Percentiles rank a stretch among this genome's conserved stretches.
Conservation (phyloP, 2,888 invertebrate genomes). For the Sarcophaga subvicina region DNA sequence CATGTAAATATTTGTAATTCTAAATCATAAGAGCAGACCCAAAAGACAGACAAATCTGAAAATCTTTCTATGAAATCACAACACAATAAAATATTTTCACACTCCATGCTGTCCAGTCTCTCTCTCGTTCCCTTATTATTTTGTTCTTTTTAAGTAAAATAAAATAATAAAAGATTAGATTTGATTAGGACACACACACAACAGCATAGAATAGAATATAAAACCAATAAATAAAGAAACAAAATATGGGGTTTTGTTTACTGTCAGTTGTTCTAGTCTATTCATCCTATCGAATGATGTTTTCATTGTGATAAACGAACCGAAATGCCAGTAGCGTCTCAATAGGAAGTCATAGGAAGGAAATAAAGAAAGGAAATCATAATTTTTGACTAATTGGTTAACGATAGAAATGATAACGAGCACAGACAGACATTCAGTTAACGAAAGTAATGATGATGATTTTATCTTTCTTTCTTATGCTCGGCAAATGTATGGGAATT, state of each 20-base stretch:
- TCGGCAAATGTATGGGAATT: too few species aligned
- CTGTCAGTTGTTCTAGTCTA: background rate
- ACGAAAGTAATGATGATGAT: too few species aligned
- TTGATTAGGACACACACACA: background rate
- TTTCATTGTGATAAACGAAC: background rate
- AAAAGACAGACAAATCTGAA: background rate
- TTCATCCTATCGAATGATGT: background rate
- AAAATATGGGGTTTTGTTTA: background rate
- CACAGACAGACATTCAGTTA: too few species aligned
- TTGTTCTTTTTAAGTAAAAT: too few species aligned
- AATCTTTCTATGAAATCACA: conserved; percentile 9
- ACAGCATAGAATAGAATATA: background rate
- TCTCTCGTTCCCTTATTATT: too few species aligned
- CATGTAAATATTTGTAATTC: conserved; percentile 20
- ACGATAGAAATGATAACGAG: too few species aligned
- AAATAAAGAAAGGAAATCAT: background rate
- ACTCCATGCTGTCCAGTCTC: background rate
- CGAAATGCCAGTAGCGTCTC: background rate
- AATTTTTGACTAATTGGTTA: too few species aligned
- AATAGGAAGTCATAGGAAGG: background rate
- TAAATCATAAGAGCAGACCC: conserved; percentile 11
- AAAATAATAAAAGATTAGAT: too few species aligned
- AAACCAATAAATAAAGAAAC: background rate
- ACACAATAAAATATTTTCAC: conserved; percentile 33
- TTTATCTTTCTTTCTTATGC: too few species aligned